A percentile compares a stretch with the other conserved stretches of the same genome.
Conservation (phyloP, 2,888 invertebrate genomes). For the Scaptomyza reducta region DNA sequence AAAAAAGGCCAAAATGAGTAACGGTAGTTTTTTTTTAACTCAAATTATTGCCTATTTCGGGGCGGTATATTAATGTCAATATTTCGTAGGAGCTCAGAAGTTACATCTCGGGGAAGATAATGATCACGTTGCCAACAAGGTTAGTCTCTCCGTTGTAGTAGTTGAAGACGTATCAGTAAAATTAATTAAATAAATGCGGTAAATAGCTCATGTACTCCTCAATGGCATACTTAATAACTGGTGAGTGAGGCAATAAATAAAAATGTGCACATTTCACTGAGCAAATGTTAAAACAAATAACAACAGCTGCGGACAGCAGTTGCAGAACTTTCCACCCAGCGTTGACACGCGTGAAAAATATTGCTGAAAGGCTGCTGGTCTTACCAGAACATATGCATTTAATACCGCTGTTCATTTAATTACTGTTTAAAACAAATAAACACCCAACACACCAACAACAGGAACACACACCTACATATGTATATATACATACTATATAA, state of each 20-base stretch:
- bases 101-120: no score
- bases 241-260: conserved; percentile 49
- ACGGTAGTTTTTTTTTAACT: no score
- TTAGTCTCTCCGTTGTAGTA: no score
- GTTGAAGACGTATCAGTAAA: conserved; percentile 6
- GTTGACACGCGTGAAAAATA: conserved; percentile 23
- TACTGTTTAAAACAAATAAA: conserved; percentile 70
- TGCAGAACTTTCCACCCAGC: not conserved
- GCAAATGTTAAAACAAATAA: conserved; percentile 35
- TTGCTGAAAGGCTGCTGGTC: not conserved
- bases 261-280: conserved; percentile 42
- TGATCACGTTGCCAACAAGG: no score
- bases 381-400: conserved; percentile 57
- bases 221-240: conserved; percentile 51
- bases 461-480: conserved; percentile 6
- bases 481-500: conserved; percentile 4
- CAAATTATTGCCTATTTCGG: no score
- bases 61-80: no score
- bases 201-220: conserved; percentile 35
- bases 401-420: conserved; percentile 71
- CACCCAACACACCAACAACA: conserved; percentile 16
- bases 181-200: conserved; percentile 22
- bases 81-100: no score
- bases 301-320: not conserved
- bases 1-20: no score